These are phyloP conservation scores for Lamprotornis superbus DNA, from an alignment of 2,113 vertebrate species.

Conservation along the genomic window DNA sequence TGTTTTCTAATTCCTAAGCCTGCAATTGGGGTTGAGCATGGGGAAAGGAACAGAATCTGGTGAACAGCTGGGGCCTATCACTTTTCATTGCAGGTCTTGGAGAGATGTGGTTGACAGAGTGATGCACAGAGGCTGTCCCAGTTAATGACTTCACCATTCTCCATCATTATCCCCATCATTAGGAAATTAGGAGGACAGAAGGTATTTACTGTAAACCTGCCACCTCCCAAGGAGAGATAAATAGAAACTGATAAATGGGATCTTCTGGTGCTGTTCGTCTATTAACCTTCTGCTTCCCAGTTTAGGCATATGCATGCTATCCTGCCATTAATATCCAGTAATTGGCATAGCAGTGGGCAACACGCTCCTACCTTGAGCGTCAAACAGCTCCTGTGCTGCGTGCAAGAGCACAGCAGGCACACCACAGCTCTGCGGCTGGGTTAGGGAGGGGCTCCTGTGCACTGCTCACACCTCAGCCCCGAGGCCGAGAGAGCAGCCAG, in stretches of 20 bases:
- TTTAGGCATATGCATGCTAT: slow-evolving; percentile 89
- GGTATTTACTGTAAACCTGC: slow-evolving; percentile 99
- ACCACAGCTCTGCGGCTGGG: neutral
- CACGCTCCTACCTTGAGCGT: slow-evolving; percentile 54
- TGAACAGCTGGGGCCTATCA: slow-evolving; percentile 97
- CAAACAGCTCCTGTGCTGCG: neutral
- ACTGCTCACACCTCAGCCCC: neutral
- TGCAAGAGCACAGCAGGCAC: neutral
- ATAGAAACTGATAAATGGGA: slow-evolving; percentile 99
- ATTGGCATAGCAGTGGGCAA: slow-evolving; percentile 79
- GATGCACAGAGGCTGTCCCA: slow-evolving; percentile 96
- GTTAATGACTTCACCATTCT: slow-evolving; percentile 99
- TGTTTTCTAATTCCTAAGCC: slow-evolving; percentile 19
- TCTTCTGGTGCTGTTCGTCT: slow-evolving; percentile 90
- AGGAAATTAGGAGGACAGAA: slow-evolving; percentile 99
- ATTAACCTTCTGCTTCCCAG: slow-evolving; percentile 98
- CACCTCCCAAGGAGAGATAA: slow-evolving; percentile 99
- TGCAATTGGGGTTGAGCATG: slow-evolving; percentile 36
- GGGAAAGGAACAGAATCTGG: slow-evolving; percentile 66
- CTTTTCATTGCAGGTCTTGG: slow-evolving; percentile 91
- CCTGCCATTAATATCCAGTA: slow-evolving; percentile 94
- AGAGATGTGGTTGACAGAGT: slow-evolving; percentile 95
- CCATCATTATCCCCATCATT: slow-evolving; percentile 99
- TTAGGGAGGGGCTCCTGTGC: neutral
- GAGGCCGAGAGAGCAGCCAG: neutral